Conservation (phyloP, 2,888 invertebrate genomes). For the Choristoneura rosaceana region DNA sequence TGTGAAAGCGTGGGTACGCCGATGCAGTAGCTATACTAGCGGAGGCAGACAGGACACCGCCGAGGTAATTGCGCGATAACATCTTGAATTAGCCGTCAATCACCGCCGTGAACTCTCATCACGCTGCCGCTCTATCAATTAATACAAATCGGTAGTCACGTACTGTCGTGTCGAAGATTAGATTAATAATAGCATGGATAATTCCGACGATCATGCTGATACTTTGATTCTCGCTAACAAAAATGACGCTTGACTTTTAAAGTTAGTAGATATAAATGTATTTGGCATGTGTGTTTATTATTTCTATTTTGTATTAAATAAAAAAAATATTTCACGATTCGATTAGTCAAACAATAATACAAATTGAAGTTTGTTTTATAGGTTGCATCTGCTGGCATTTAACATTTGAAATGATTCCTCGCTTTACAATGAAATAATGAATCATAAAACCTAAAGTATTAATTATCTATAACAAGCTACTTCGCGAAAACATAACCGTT, state of each 20-base stretch:
- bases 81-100: slow-evolving; percentile 83
- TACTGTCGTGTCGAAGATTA: slow-evolving; percentile 71
- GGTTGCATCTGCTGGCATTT: not conserved
- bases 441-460: slow-evolving; percentile 23
- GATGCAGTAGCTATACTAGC: slow-evolving; percentile 26
- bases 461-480: slow-evolving; percentile 23
- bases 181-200: slow-evolving; percentile 76
- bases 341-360: not conserved
- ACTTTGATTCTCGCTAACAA: slow-evolving; percentile 48
- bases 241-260: not conserved
- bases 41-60: slow-evolving; percentile 37
- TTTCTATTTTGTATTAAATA: too few species aligned
- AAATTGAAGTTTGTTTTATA: not conserved
- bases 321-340: too few species aligned
- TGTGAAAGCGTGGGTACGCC: slow-evolving; percentile 37
- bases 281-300: too few species aligned
- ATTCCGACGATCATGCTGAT: slow-evolving; percentile 69
- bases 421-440: not conserved
- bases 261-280: too few species aligned
- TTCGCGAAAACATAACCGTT: slow-evolving; percentile 40
- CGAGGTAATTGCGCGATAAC: slow-evolving; percentile 79
- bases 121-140: slow-evolving; percentile 76
- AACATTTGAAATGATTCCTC: not conserved
- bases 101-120: slow-evolving; percentile 76
- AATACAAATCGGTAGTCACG: slow-evolving; percentile 80